Evolutionary conservation across 2,888 invertebrate species (phyloP).

Genomic region (Lagria hirta): DNA sequence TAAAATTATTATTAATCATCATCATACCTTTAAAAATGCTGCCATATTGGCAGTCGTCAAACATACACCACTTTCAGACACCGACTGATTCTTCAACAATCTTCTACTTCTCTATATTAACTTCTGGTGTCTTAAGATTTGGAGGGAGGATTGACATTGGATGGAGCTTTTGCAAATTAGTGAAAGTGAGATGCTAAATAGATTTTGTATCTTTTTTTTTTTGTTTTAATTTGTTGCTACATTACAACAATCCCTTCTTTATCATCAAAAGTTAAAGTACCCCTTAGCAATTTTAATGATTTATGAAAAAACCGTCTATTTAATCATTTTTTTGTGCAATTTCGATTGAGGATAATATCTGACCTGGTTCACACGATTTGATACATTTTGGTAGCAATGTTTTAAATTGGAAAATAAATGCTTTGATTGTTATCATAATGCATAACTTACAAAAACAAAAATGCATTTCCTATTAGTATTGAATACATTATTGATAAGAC

Average conservation of each 20-base stretch:
- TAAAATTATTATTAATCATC: constrained; percentile 18
- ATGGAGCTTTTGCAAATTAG: constrained; percentile 20
- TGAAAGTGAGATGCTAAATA: constrained; percentile 29
- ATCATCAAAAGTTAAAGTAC: too few species aligned
- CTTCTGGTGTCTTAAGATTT: constrained; percentile 22
- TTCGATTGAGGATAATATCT: too few species aligned
- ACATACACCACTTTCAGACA: constrained; percentile 27
- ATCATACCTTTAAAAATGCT: constrained; percentile 32
- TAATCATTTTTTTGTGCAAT: too few species aligned
- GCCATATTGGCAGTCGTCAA: constrained; percentile 31
- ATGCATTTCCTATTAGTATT: constrained; percentile 12
- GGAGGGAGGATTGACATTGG: constrained; percentile 35
- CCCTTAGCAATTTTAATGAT: too few species aligned
- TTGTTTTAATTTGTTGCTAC: constrained; percentile 3
- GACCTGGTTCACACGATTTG: constrained; percentile 34
- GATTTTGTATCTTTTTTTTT: neutral
- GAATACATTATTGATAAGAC: constrained; percentile 9
- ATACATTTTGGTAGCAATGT: constrained; percentile 23
- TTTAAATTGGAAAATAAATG: too few species aligned
- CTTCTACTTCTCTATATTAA: constrained; percentile 36
- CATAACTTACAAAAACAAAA: constrained; percentile 15
- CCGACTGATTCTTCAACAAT: constrained; percentile 30
- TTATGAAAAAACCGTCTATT: too few species aligned
- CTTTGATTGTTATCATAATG: constrained; percentile 15
- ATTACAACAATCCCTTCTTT: too few species aligned